Evolutionary conservation across 92 coral and sea anemone species (phyloP), one percentile per base, ranked within the genome.

Genomic region (Phenganax subtilis): DNA sequence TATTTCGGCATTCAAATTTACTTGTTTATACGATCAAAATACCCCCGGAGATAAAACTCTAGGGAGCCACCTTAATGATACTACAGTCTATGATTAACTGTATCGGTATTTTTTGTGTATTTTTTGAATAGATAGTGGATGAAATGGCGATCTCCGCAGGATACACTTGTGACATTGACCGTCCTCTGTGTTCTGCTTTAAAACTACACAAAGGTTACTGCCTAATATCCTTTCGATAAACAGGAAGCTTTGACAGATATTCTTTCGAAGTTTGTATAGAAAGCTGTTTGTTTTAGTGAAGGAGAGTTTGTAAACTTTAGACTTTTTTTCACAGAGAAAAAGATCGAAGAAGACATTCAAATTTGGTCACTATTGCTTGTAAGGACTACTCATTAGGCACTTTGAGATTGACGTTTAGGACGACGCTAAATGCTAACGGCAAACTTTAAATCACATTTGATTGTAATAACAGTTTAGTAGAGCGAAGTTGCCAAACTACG

Each of bases 91-190:
- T 1, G 16, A 53, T 17, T 6, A 29, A 15, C 51, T 51, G 51
- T 25, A 16, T n/a, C 27, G 15, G 12, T 6, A 76, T 16, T 9
- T 12, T 57, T 67, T n/a, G 55, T n/a, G 20, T 14, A 9, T 25
- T 75, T 12, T 70, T 70, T 82, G 17, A 14, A 25, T 37, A 85
- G 85, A 69, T 87, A 55, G 91, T 94, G 5, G 98, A 94, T 56
- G 98, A 94, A 57, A 94, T 94, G 98, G 91, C 98, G 8, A 92
- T 91, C 12, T 89, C 96, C 6, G 90, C 98, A 9, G 98, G 98
- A 44, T 85, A 83, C 60, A 87, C 87, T 77, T 90, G 93, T 72
- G 89, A 85, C 27, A 67, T 94, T 0, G 98, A 94, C 54, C 94
- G 97, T 52, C 81, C 88, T 7, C 87, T 94, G 16, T 94, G 97